A percentile compares a stretch with the other conserved stretches of the same genome.
Evolutionary conservation across 2,113 vertebrate species (phyloP).

Genomic region (Elgaria multicarinata): DNA sequence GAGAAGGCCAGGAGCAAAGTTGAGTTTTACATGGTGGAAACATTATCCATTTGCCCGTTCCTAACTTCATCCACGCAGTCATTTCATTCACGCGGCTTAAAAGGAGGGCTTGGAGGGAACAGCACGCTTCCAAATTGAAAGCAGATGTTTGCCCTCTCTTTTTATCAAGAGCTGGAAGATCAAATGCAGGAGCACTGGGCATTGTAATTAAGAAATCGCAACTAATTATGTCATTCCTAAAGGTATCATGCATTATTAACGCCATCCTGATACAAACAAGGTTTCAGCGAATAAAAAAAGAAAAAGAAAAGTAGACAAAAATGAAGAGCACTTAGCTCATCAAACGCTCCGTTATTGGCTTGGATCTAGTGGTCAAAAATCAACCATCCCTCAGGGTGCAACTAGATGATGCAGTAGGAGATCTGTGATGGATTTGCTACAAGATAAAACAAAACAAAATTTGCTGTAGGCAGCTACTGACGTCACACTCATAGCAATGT

Average conservation of each 20-base stretch:
- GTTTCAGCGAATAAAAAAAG: background rate
- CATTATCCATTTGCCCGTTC: background rate
- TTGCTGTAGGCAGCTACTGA: background rate
- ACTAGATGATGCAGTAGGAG: background rate
- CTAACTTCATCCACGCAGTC: background rate
- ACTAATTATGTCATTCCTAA: constrained; percentile 10
- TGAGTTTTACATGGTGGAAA: background rate
- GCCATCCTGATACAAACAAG: background rate
- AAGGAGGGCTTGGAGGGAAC: background rate
- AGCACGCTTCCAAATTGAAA: background rate
- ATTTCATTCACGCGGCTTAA: background rate
- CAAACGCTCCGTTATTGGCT: background rate
- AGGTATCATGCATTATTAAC: background rate
- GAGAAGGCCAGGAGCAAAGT: background rate
- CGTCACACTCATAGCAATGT: too few relatives aligned
- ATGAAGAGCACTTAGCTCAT: too few relatives aligned
- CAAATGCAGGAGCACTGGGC: background rate
- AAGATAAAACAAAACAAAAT: background rate
- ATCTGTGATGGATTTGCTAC: background rate
- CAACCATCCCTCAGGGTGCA: too few relatives aligned
- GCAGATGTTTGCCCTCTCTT: background rate
- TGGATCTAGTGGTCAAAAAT: background rate
- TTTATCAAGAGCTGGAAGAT: background rate
- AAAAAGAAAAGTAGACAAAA: background rate
- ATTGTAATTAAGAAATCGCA: background rate